Percentiles rank a stretch among this genome's conserved stretches.
These are phyloP conservation scores for Centrocercus urophasianus DNA, from an alignment of 2,113 vertebrate genomes.

Conservation along the genomic window DNA sequence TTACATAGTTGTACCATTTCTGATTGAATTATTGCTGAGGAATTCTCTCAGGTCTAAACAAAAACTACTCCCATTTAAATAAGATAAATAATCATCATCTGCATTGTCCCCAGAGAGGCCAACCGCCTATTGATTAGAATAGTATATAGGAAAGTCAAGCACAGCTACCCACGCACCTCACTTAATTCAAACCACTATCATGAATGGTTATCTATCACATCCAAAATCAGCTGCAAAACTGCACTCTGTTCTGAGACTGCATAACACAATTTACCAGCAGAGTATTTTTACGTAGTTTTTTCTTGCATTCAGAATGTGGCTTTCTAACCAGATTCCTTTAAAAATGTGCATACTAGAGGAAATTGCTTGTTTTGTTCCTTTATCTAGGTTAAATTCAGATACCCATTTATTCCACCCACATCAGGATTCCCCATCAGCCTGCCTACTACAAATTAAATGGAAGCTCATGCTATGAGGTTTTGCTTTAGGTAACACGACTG, in stretches of 20 bases:
- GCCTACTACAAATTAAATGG: not conserved
- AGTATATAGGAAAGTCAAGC: not conserved
- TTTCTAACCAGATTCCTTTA: not conserved
- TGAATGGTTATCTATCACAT: not conserved
- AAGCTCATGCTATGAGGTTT: not conserved
- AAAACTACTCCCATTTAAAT: not conserved
- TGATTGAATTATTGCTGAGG: not conserved
- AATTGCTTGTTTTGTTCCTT: not conserved
- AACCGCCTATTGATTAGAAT: not conserved
- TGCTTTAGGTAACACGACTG: not conserved
- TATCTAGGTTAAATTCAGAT: not conserved
- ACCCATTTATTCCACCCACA: not conserved
- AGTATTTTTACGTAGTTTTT: not conserved
- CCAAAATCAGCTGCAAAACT: not conserved
- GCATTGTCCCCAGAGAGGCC: not conserved
- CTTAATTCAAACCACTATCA: rapidly evolving
- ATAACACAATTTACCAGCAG: not conserved
- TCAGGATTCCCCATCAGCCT: not conserved
- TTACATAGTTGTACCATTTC: constrained; percentile 3
- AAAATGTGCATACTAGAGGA: not conserved
- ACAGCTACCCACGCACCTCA: not conserved
- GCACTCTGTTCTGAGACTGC: not conserved
- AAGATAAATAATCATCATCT: not conserved
- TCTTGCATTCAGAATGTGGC: not conserved
- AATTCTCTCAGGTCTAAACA: constrained; percentile 6